phyloP scores from a whole-genome alignment of 2,113 vertebrate species.

The Lethenteron camtschaticum region DNA sequence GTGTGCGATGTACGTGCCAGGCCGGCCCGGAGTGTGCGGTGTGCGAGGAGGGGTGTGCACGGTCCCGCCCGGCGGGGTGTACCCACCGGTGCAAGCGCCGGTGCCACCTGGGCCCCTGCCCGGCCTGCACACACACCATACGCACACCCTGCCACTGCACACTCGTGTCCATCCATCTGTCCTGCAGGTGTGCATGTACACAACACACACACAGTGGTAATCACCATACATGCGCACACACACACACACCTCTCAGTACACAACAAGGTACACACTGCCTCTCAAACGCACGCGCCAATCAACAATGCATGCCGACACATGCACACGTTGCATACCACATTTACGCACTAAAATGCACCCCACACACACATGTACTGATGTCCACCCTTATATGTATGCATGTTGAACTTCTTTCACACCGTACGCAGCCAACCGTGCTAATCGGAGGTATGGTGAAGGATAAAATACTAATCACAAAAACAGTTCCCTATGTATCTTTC shows the following conservation, averaged over 20 bases:
- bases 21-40: constrained; percentile 34
- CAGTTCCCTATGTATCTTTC: too few relatives aligned
- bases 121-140: constrained; percentile 42
- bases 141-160: constrained; percentile 56
- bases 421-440: too few relatives aligned
- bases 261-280: neutral
- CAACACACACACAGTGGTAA: too few relatives aligned
- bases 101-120: constrained; percentile 41
- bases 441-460: too few relatives aligned
- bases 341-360: neutral
- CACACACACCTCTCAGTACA: neutral
- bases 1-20: constrained; percentile 14
- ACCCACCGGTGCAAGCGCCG: constrained; percentile 37
- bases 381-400: too few relatives aligned
- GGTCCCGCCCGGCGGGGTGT: constrained; percentile 34
- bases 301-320: neutral
- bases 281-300: neutral
- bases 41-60: constrained; percentile 43
- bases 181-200: constrained; percentile 35
- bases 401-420: too few relatives aligned
- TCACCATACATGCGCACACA: too few relatives aligned
- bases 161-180: constrained; percentile 36
- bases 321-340: neutral
- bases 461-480: too few relatives aligned
- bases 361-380: too few relatives aligned